Evolutionary conservation across 2,888 invertebrate species (phyloP).

Genomic region (Cactoblastis cactorum): DNA sequence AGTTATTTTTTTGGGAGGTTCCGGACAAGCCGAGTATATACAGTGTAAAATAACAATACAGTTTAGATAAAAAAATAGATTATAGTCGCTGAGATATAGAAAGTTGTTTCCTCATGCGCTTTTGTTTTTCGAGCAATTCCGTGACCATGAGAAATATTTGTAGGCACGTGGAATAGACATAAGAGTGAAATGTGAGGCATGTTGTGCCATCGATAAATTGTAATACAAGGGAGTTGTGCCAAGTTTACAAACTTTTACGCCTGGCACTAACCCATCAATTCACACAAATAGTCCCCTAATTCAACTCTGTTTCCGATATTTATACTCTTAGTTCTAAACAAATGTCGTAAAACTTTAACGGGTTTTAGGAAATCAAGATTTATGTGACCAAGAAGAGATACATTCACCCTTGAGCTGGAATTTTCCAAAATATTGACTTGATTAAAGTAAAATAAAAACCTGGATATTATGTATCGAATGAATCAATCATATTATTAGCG

Average conservation of each 20-base stretch:
- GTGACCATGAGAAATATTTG: background rate
- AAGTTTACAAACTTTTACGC: slow-evolving; percentile 4
- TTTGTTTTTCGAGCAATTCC: background rate
- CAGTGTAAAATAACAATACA: no score
- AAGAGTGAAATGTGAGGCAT: background rate
- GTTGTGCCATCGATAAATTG: background rate
- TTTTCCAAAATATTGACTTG: no score
- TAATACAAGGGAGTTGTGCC: slow-evolving; percentile 4
- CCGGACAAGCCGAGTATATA: no score
- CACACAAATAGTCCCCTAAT: slow-evolving; percentile 9
- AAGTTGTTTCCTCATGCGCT: background rate
- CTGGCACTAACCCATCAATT: slow-evolving; percentile 8
- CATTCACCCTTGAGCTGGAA: background rate
- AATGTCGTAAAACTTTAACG: slow-evolving; percentile 6
- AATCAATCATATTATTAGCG: no score
- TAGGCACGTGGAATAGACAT: background rate
- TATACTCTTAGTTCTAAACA: slow-evolving; percentile 3
- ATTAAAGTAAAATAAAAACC: no score
- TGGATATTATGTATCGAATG: no score
- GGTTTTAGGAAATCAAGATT: background rate
- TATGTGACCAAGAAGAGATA: background rate
- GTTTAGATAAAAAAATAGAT: no score
- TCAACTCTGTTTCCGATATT: slow-evolving; percentile 1
- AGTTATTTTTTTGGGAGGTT: no score
- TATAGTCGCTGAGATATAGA: background rate